A percentile compares a stretch with the other conserved stretches of the same genome.
These are phyloP conservation scores for Malthinus seriepunctatus DNA, from an alignment of 2,888 invertebrate species.

Conservation along the genomic window DNA sequence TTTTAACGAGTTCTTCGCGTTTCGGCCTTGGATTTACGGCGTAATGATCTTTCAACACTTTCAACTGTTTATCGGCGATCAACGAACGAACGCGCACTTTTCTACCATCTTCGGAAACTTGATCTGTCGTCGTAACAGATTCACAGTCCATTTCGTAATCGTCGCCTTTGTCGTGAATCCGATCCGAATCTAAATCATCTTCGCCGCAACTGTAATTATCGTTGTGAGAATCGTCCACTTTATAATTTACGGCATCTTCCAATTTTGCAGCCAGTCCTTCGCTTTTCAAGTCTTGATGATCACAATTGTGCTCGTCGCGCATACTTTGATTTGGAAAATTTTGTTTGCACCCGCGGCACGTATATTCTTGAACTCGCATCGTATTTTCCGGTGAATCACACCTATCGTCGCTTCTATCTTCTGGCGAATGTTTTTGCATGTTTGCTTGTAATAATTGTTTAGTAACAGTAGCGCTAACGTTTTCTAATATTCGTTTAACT, in stretches of 20 bases:
- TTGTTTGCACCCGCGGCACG: slow-evolving; percentile 64
- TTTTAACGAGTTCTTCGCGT: slow-evolving; percentile 88
- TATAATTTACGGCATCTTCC: slow-evolving; percentile 65
- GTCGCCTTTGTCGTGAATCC: slow-evolving; percentile 55
- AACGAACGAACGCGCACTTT: slow-evolving; percentile 91
- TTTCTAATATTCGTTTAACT: slow-evolving; percentile 73
- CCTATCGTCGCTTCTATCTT: slow-evolving; percentile 56
- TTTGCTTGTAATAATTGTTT: slow-evolving; percentile 73
- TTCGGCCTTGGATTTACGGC: slow-evolving; percentile 90
- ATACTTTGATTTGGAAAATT: slow-evolving; percentile 63
- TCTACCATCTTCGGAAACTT: slow-evolving; percentile 62
- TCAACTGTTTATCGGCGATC: slow-evolving; percentile 92
- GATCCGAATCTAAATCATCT: slow-evolving; percentile 59
- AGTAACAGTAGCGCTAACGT: slow-evolving; percentile 74
- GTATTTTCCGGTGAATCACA: slow-evolving; percentile 46
- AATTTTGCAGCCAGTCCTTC: slow-evolving; percentile 80
- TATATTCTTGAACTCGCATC: slow-evolving; percentile 48
- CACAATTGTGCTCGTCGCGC: slow-evolving; percentile 74
- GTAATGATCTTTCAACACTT: slow-evolving; percentile 87
- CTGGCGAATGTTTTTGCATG: slow-evolving; percentile 67
- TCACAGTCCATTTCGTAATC: slow-evolving; percentile 61
- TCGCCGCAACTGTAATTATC: slow-evolving; percentile 65
- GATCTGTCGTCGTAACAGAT: slow-evolving; percentile 55
- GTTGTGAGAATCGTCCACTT: slow-evolving; percentile 59
- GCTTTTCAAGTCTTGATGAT: slow-evolving; percentile 65